Base-by-base conservation (phyloP, 1,140 invertebrate genomes). In the Drosophila jambulina region DNA sequence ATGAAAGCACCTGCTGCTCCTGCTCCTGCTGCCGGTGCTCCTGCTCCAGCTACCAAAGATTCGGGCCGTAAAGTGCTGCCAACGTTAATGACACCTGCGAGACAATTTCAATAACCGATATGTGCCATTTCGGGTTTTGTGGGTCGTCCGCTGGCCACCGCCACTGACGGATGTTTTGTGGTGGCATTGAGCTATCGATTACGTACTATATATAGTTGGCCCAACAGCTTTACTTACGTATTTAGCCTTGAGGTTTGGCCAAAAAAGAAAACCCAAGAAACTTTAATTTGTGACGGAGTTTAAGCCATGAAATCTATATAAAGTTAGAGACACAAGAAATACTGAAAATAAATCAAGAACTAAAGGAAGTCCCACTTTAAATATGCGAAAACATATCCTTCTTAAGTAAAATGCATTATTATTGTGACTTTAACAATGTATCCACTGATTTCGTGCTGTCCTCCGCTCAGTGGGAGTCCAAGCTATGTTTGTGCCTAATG, bases 71-170 rank as follows among this genome's bases (percentile, higher is more conserved):
- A 59, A 77, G 62, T 63, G 67, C 65, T 68, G 64, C 49, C 70
- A 57, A 82, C 85, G 78, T 90, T 90, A 90, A 90, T 85, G 81
- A 82, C 85, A 90, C 82, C 85, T 85, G 86, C 71, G 85, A 90
- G 85, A 90, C 85, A 82, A 82, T 90, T 90, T 90, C 85, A 91
- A 90, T 85, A 90, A 90, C 85, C 85, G 69, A 90, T 85, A 74
- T 91, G 71, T 76, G 68, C 64, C 78, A 68, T 80, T 85, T 90
- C 40, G 54, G 78, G 75, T 54, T 85, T 70, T 64, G 62, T 32
- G 69, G 59, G 62, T 36, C 56, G 56, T 36, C 57, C 42, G 13
- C 54, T 40, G 8, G 29, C 45, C 43, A 23, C 53, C 45, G 25
- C n/a, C 34, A 23, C 15, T 74, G 70, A 72, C 54, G 54, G 54